phyloP scores from a whole-genome alignment of 2,113 vertebrate genomes.

The Falcunculus frontatus region DNA sequence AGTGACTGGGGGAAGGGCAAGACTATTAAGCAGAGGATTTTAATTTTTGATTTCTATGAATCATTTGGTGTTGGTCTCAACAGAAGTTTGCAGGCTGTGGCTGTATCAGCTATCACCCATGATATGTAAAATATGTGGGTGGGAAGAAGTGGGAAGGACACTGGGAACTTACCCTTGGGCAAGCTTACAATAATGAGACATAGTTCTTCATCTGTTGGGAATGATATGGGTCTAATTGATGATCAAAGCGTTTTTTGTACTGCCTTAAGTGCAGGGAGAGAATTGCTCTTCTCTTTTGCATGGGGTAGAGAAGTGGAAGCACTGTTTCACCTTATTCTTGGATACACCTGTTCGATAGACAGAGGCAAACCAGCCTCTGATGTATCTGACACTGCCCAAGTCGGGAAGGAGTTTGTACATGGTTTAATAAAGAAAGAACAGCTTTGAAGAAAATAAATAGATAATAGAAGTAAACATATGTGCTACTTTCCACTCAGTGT shows the following conservation, averaged over 20 bases:
- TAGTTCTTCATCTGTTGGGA: constrained; percentile 46
- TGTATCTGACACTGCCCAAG: neutral
- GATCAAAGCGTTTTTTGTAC: constrained; percentile 16
- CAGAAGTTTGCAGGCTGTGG: constrained; percentile 5
- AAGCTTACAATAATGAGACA: constrained; percentile 25
- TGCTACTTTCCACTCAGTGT: neutral
- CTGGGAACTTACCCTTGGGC: constrained; percentile 33
- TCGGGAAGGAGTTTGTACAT: neutral
- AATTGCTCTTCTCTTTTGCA: neutral
- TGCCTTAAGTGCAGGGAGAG: neutral
- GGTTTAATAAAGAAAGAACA: neutral
- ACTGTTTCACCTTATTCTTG: neutral
- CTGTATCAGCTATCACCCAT: neutral
- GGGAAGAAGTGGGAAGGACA: constrained; percentile 34
- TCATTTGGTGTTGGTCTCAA: neutral
- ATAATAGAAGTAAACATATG: neutral
- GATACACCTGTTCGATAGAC: neutral
- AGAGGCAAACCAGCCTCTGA: neutral
- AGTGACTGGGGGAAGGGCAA: neutral
- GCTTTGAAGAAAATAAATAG: neutral
- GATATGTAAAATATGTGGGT: constrained; percentile 40
- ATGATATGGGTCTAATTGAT: constrained; percentile 45
- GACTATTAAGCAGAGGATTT: constrained; percentile 10
- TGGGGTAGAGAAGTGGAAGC: neutral
- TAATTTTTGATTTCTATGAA: constrained; percentile 34